Evolutionary conservation across 2,797 vertebrate genomes (phyloP).

Genomic region (Xyrichtys novacula): DNA sequence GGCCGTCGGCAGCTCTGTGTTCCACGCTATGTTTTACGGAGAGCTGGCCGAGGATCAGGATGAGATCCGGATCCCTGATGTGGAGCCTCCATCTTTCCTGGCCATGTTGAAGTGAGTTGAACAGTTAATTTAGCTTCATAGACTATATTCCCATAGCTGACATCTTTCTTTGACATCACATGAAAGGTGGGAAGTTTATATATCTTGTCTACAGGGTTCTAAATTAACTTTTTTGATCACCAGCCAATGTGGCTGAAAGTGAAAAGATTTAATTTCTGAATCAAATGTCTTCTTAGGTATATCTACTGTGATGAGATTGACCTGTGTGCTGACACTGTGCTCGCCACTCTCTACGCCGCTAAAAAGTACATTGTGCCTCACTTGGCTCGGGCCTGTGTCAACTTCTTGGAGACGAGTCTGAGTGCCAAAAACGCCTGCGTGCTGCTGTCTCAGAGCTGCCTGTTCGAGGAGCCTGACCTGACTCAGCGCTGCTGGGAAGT

Average conservation of each 20-base stretch:
- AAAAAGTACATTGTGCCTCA: constrained; percentile 99
- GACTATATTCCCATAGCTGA: too few species aligned
- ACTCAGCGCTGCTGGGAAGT: constrained; percentile 98
- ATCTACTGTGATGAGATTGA: constrained; percentile 99
- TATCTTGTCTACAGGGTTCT: too few species aligned
- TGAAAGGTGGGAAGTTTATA: too few species aligned
- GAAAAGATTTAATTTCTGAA: too few species aligned
- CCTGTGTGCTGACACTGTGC: constrained; percentile 94
- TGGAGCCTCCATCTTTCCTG: constrained; percentile 96
- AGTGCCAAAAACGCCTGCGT: constrained; percentile 98
- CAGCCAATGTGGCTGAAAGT: too few species aligned
- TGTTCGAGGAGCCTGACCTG: constrained; percentile 97
- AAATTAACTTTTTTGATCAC: too few species aligned
- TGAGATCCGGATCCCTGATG: constrained; percentile 98
- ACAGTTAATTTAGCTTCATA: background rate
- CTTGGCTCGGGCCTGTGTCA: constrained; percentile 94
- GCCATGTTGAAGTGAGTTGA: constrained; percentile 93
- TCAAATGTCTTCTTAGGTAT: constrained; percentile 83
- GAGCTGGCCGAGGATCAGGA: constrained; percentile 98
- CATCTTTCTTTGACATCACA: too few species aligned
- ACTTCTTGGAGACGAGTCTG: constrained; percentile 97
- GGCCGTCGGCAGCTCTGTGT: constrained; percentile 98
- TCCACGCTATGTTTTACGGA: constrained; percentile 99
- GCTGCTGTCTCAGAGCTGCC: constrained; percentile 96
- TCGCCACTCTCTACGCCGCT: constrained; percentile 97